These are phyloP conservation scores for Cetoscarus ocellatus DNA, from an alignment of 2,797 vertebrate genomes.

Conservation along the genomic window DNA sequence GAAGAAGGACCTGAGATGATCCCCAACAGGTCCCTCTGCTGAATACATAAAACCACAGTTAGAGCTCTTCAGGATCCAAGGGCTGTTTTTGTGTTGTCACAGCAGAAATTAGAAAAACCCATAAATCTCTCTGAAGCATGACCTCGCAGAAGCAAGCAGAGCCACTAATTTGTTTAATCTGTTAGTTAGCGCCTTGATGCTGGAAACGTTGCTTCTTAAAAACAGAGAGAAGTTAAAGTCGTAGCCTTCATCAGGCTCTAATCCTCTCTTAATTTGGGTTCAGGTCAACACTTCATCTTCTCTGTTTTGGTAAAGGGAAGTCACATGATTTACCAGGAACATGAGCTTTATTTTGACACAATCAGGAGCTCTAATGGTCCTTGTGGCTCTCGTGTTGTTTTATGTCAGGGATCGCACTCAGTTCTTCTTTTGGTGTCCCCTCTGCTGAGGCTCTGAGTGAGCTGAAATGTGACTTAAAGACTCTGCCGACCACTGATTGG, in stretches of 20 bases:
- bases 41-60: constrained; percentile 61
- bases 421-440: too few relatives aligned
- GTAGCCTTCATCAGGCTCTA: constrained; percentile 20
- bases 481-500: too few relatives aligned
- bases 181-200: constrained; percentile 30
- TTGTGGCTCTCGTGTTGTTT: too few relatives aligned
- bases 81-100: constrained; percentile 45
- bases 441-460: too few relatives aligned
- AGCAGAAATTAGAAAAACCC: constrained; percentile 50
- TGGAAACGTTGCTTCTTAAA: constrained; percentile 4
- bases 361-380: too few relatives aligned
- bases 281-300: constrained; percentile 2
- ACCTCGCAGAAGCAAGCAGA: constrained; percentile 21
- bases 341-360: too few relatives aligned
- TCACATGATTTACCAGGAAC: not conserved
- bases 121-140: constrained; percentile 37
- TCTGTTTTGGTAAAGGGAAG: not conserved
- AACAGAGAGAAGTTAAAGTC: constrained; percentile 1
- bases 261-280: not conserved
- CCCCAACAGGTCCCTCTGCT: constrained; percentile 26
- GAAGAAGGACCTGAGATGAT: constrained; percentile 50
- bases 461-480: too few relatives aligned
- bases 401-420: too few relatives aligned
- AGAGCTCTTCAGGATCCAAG: constrained; percentile 52
- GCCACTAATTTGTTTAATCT: constrained; percentile 18